Evolutionary conservation across 1,140 invertebrate species (phyloP), one percentile per base, ranked within the genome.

Genomic region (Ridgeia piscesae): DNA sequence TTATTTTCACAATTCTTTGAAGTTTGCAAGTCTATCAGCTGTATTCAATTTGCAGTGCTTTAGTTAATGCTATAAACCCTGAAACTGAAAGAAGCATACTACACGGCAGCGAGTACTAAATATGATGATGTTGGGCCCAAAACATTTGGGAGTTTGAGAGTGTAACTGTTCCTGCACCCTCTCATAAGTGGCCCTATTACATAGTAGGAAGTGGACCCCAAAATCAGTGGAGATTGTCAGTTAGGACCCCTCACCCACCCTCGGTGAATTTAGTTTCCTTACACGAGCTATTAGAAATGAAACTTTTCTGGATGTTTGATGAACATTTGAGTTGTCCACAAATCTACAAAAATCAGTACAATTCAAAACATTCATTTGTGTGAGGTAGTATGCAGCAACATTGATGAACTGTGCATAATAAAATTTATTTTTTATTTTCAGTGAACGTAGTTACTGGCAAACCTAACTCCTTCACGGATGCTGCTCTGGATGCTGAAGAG

Each of bases 401-500:
- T 77, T 77, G 58, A 21, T 77, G 27, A 31, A 77, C n/a, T n/a
- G n/a, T n/a, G n/a, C 58, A 77, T 42, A 77, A 77, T 21, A 90
- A 92, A n/a, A 58, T 92, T 31, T 34, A 48, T 34, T 93, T 92
- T 50, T 92, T 50, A 33, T 91, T 91, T 89, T 91, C 31, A 92
- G 92, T 90, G 34, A 35, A 90, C 89, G 35, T 42, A 17, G 89
- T 90, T 90, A 90, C 89, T 2, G 34, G 34, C 34, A 90, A 90
- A 90, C 89, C 89, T 17, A 90, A 90, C n/a, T 90, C 89, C 6
- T 42, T 90, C 35, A 90, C 14, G 9, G 91, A 89, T 89, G 35
- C 91, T 91, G 91, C 35, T 92, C 34, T 90, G 34, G 92, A 91
- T 34, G 90, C 91, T 35, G 92, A 92, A 33, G 88, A 91, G 89